phyloP scores from a whole-genome alignment of 2,797 vertebrate genomes.

The Acrocephalus scirpaceus region DNA sequence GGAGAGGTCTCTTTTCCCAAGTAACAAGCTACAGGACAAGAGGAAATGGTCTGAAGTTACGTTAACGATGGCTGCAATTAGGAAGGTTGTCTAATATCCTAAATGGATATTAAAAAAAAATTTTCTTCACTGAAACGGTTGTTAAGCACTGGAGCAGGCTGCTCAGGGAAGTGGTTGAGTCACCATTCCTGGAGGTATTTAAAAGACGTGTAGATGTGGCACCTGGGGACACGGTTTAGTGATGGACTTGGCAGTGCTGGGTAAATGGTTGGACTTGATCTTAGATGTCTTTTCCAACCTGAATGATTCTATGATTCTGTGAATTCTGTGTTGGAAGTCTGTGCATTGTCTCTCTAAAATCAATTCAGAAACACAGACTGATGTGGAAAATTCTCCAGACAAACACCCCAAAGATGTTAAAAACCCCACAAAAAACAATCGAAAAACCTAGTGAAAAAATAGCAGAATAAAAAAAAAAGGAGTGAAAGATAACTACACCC shows the following conservation, averaged over 20 bases:
- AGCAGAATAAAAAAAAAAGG: not conserved
- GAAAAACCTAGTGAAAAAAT: not conserved
- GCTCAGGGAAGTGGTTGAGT: not conserved
- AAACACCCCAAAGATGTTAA: not conserved
- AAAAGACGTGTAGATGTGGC: not conserved
- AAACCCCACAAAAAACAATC: fast-evolving
- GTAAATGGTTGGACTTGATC: not conserved
- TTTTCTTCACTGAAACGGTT: not conserved
- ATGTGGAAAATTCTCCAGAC: not conserved
- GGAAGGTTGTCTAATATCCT: not conserved
- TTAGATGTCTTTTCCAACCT: not conserved
- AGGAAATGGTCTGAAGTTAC: not conserved
- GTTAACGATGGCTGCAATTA: not conserved
- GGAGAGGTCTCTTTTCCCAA: fast-evolving
- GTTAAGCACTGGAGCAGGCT: not conserved
- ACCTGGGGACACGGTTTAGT: not conserved
- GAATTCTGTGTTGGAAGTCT: not conserved
- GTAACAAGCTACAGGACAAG: not conserved
- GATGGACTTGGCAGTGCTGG: not conserved
- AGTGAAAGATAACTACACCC: not conserved
- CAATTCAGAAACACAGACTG: not conserved
- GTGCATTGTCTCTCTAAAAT: not conserved
- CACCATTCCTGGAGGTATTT: not conserved
- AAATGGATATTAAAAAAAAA: not conserved
- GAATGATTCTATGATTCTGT: not conserved